phyloP scores from a whole-genome alignment of 2,113 vertebrate species.

The Smithornis capensis region DNA sequence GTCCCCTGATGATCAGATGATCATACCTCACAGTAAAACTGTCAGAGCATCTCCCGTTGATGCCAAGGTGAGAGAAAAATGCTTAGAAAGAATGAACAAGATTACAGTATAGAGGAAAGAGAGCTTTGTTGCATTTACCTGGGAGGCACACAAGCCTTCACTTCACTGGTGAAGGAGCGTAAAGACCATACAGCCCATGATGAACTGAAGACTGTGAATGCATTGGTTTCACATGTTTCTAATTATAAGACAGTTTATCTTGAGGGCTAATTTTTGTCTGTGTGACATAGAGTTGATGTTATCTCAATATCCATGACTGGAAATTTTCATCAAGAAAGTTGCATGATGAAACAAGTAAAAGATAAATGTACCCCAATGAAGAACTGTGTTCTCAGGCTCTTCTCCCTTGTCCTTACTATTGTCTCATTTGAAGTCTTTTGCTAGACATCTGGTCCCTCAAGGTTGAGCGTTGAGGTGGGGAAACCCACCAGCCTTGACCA shows the following conservation, averaged over 20 bases:
- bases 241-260: neutral
- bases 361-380: neutral
- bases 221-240: neutral
- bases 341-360: neutral
- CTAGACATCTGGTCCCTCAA: neutral
- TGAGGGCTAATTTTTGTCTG: neutral
- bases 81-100: neutral
- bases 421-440: neutral
- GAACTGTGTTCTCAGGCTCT: neutral
- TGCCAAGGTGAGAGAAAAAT: neutral
- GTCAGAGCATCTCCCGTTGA: neutral
- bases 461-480: neutral
- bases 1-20: too few relatives aligned
- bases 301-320: neutral
- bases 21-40: neutral
- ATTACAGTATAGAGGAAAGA: neutral
- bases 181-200: neutral
- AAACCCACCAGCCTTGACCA: neutral
- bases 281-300: neutral
- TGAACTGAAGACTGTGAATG: neutral
- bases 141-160: neutral
- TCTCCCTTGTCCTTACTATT: neutral
- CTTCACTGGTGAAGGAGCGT: neutral
- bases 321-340: neutral
- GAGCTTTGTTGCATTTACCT: neutral